Evolutionary conservation across 2,888 invertebrate genomes (phyloP).

Genomic region (Dromius quadrimaculatus): DNA sequence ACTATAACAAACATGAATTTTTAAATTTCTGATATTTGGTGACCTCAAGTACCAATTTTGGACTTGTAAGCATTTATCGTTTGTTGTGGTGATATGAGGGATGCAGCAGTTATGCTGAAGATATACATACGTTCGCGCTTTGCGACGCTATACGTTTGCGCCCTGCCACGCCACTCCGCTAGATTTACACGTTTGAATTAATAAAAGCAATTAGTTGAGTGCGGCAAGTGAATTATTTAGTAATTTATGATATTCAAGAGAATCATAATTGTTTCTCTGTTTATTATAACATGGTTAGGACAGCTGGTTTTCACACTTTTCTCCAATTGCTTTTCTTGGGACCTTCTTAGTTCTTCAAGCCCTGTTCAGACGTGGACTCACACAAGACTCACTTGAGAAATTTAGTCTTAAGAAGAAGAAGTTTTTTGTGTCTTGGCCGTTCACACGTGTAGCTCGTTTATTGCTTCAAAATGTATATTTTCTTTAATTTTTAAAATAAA

Average conservation of each 20-base stretch:
- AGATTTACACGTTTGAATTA: slow-evolving; percentile 51
- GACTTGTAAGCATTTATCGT: too few relatives aligned
- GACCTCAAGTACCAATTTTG: too few relatives aligned
- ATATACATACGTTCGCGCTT: slow-evolving; percentile 27
- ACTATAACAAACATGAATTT: too few relatives aligned
- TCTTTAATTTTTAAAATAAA: too few relatives aligned
- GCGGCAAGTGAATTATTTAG: slow-evolving; percentile 47
- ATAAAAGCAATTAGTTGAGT: slow-evolving; percentile 52
- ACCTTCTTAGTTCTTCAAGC: too few relatives aligned
- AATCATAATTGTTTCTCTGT: slow-evolving; percentile 41
- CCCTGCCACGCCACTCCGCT: slow-evolving; percentile 23
- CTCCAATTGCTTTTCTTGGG: slow-evolving; percentile 5
- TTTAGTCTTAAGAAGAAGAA: too few relatives aligned
- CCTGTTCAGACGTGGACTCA: too few relatives aligned
- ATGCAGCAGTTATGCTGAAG: slow-evolving; percentile 4
- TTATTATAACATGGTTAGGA: slow-evolving; percentile 43
- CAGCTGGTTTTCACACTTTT: slow-evolving; percentile 29
- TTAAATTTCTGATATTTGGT: too few relatives aligned
- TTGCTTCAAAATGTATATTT: too few relatives aligned
- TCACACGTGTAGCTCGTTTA: too few relatives aligned
- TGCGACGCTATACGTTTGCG: background rate
- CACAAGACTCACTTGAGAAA: too few relatives aligned
- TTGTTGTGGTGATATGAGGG: background rate
- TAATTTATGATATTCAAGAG: slow-evolving; percentile 50
- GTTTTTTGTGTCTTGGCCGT: too few relatives aligned